These are phyloP conservation scores for Hoplodrina blanda DNA, from an alignment of 2,888 invertebrate species.

Conservation along the genomic window DNA sequence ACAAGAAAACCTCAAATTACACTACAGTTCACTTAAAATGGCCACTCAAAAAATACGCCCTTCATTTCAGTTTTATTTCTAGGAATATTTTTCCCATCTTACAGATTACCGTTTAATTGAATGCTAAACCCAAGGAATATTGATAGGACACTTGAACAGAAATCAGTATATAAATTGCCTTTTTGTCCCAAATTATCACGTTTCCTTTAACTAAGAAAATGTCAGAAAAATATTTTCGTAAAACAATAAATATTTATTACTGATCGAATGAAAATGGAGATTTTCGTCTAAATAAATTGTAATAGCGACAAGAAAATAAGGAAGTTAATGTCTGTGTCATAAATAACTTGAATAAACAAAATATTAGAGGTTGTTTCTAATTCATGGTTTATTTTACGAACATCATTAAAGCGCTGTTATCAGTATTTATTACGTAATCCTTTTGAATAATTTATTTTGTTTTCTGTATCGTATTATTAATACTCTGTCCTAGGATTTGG, in stretches of 20 bases:
- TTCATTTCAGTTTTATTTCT: background rate
- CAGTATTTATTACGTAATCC: conserved; percentile 6
- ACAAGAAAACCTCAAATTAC: conserved; percentile 6
- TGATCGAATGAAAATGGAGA: conserved; percentile 30
- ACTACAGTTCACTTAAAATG: background rate
- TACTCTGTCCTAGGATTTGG: conserved; percentile 34
- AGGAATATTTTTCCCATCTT: background rate
- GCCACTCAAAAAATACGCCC: background rate
- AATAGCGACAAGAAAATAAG: background rate
- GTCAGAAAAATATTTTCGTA: conserved; percentile 26
- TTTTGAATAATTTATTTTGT: conserved; percentile 32
- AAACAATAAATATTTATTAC: conserved; percentile 48
- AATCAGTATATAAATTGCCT: conserved; percentile 22
- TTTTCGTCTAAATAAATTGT: conserved; percentile 14
- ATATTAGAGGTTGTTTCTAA: background rate
- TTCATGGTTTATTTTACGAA: conserved; percentile 4
- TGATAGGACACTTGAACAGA: background rate
- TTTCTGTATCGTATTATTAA: conserved; percentile 31
- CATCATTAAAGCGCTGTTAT: conserved; percentile 8
- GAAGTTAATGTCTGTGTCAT: conserved; percentile 18
- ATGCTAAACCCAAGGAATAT: background rate
- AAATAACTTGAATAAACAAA: conserved; percentile 30
- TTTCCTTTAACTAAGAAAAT: conserved; percentile 30
- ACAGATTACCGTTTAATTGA: background rate
- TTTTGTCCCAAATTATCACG: conserved; percentile 10